phyloP scores from a whole-genome alignment of 2,888 invertebrate genomes.

The Caenorhabditis sp. region DNA sequence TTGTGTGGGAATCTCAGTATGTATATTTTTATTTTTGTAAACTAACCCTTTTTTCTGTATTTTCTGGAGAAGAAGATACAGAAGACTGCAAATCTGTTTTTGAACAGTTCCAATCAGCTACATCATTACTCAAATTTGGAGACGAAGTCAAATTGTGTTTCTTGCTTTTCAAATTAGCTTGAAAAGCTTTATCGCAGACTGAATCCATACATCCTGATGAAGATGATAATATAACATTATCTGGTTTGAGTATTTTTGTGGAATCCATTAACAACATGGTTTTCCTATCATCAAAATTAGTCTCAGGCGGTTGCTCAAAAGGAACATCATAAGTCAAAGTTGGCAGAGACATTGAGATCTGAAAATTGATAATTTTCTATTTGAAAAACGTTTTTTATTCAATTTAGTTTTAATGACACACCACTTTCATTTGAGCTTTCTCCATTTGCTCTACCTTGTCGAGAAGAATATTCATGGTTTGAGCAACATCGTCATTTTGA shows the following conservation, averaged over 20 bases:
- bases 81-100: neutral
- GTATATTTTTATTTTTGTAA: neutral
- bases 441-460: neutral
- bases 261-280: no score
- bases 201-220: no score
- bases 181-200: no score
- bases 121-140: neutral
- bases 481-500: neutral
- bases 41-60: slow-evolving; percentile 30
- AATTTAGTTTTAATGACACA: no score
- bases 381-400: no score
- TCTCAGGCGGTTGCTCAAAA: neutral
- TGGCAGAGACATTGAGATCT: neutral
- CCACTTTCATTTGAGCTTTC: neutral
- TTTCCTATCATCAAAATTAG: no score
- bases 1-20: slow-evolving; percentile 47
- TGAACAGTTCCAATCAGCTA: neutral
- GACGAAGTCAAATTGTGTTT: neutral
- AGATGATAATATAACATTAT: no score
- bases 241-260: no score
- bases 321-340: neutral
- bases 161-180: no score
- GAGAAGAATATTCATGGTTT: neutral
- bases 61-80: slow-evolving; percentile 6
- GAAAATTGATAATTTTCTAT: no score